Conservation (phyloP, 2,113 vertebrate species). For the Patagioenas fasciata region DNA sequence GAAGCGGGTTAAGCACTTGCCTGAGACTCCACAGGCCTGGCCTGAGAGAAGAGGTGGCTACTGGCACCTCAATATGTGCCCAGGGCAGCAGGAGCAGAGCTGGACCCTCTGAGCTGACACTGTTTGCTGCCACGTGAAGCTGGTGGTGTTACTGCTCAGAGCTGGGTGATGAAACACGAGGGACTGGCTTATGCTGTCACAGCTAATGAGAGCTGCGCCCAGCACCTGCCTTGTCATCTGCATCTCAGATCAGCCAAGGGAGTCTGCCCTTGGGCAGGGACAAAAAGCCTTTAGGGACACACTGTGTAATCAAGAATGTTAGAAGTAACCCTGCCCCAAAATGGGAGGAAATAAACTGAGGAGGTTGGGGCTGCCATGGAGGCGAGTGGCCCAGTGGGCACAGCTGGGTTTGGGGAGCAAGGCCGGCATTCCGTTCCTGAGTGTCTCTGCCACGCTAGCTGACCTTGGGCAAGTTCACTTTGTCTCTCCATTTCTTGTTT, state of each 20-base stretch:
- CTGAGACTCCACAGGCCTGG: neutral
- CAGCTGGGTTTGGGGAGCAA: neutral
- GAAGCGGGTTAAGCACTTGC: neutral
- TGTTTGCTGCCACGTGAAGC: neutral
- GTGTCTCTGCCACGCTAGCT: neutral
- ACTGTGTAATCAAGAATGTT: neutral
- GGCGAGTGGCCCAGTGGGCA: neutral
- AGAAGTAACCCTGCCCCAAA: neutral
- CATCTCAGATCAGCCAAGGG: neutral
- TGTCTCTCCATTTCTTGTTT: neutral
- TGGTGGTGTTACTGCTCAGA: neutral
- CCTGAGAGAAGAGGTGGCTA: neutral
- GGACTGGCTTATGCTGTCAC: neutral
- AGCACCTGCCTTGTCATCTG: neutral
- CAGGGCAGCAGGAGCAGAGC: neutral
- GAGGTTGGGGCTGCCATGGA: neutral
- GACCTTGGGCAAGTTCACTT: neutral
- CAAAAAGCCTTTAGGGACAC: neutral
- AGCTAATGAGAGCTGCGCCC: neutral
- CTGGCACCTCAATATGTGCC: neutral
- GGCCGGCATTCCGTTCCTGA: neutral
- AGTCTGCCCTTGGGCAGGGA: neutral
- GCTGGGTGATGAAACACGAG: neutral
- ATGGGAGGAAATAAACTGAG: neutral
- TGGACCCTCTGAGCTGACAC: neutral